Base-by-base conservation (phyloP, 2,113 vertebrate species). In the Lagopus leucura region DNA sequence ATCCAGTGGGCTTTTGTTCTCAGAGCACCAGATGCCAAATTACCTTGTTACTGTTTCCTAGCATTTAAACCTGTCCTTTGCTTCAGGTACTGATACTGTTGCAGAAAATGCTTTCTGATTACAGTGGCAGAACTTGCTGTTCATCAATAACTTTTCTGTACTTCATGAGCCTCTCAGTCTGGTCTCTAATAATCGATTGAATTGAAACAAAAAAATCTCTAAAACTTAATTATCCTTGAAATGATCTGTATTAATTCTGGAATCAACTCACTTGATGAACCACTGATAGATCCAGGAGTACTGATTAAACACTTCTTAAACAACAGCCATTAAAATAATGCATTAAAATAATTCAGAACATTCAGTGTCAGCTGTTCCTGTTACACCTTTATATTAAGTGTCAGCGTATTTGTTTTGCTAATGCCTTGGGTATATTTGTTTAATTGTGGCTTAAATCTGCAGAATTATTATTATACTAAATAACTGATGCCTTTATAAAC, bases 181-280 rank as follows among this genome's bases (percentile, higher is more conserved):
- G 83, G 47, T 80, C 75, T 77, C 76, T 77, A 63, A 88, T 55
- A 93, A 97, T 96, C 96, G 95, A 96, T 85, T 82, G 45, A 48
- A 97, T 89, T 91, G 94, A 12, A 73, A 78, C 85, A 75, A 95
- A 84, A 92, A 95, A 95, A 95, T 96, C 96, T 91, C 93, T 97
- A 92, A 82, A 80, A 96, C 72, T 91, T 96, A 96, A 97, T 97
- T 96, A 96, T 84, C 94, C 97, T 97, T 96, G 96, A 96, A 97
- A 97, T 88, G 82, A 48, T 90, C 86, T 90, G 94, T 97, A 97
- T 96, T 97, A 97, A 96, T 96, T 95, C 92, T 96, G 92, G 96
- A 94, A 93, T 96, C 90, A 94, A 63, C 86, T 86, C 34, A 28
- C 88, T 95, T 96, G 96, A 89, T 92, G 94, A 87, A 77, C 32